Percentiles rank a stretch among this genome's conserved stretches.
phyloP scores from a whole-genome alignment of 1,140 invertebrate species.

The Steinernema khuongi region DNA sequence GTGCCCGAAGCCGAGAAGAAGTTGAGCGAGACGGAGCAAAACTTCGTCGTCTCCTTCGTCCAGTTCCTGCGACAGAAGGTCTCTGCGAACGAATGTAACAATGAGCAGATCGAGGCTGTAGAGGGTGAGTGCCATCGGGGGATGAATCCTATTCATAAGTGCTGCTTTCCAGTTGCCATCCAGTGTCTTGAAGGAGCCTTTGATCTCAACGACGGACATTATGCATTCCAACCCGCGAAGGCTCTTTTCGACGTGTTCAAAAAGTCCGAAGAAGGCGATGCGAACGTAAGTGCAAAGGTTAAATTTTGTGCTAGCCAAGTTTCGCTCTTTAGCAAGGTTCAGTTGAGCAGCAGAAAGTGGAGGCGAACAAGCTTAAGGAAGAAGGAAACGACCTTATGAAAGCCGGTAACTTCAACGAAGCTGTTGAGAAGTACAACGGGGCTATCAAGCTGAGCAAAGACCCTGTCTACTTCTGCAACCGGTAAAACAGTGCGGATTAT shows the following conservation, averaged over 20 bases:
- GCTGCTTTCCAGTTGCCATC: constrained; percentile 49
- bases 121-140: constrained; percentile 46
- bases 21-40: constrained; percentile 40
- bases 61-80: constrained; percentile 57
- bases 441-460: constrained; percentile 39
- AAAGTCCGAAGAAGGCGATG: constrained; percentile 38
- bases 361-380: constrained; percentile 41
- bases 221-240: constrained; percentile 54
- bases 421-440: constrained; percentile 30
- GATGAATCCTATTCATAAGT: not conserved
- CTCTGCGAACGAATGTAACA: constrained; percentile 49
- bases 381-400: constrained; percentile 45
- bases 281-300: constrained; percentile 22
- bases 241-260: constrained; percentile 55
- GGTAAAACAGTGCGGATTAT: constrained; percentile 15
- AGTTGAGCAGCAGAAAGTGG: not conserved
- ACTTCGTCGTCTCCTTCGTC: constrained; percentile 55
- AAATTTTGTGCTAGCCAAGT: constrained; percentile 21
- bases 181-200: constrained; percentile 56
- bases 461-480: constrained; percentile 42
- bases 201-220: constrained; percentile 48
- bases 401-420: constrained; percentile 17
- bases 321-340: not conserved
- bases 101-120: constrained; percentile 52
- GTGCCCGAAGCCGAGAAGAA: not conserved